Conservation (phyloP, 2,797 vertebrate genomes). For the Melanotaenia pygmaea region DNA sequence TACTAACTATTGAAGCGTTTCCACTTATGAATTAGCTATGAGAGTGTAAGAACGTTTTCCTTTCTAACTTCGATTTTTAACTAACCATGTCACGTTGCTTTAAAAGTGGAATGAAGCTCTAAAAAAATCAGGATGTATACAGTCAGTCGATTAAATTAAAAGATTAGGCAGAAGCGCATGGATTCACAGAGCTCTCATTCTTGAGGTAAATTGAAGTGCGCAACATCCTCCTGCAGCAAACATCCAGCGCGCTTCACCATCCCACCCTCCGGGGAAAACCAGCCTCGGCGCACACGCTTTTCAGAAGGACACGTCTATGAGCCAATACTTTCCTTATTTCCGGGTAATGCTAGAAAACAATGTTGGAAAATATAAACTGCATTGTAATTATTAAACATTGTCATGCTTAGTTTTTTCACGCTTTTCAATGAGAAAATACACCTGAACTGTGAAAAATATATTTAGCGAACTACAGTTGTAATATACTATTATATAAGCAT, state of each 20-base stretch:
- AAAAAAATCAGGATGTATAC: not conserved
- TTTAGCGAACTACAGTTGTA: not conserved
- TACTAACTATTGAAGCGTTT: not conserved
- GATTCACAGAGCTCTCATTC: constrained; percentile 52
- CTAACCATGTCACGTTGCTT: not conserved
- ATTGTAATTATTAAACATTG: constrained; percentile 22
- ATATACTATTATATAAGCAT: not conserved
- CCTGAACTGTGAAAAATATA: not conserved
- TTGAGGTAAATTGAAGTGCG: constrained; percentile 80
- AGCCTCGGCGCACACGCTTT: constrained; percentile 25
- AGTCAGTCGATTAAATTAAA: not conserved
- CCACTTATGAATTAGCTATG: not conserved
- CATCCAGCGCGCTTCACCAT: constrained; percentile 45
- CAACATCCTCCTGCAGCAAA: constrained; percentile 79
- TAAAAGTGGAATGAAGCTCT: not conserved
- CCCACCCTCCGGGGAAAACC: constrained; percentile 16
- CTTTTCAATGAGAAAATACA: not conserved
- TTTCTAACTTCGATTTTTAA: constrained; percentile 34
- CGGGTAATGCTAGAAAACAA: constrained; percentile 40
- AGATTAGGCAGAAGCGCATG: constrained; percentile 52
- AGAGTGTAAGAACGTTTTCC: not conserved
- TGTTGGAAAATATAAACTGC: constrained; percentile 49
- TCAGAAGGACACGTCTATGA: constrained; percentile 37
- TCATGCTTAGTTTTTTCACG: constrained; percentile 8
- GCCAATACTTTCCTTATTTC: constrained; percentile 46